Percentiles rank a stretch among this genome's conserved stretches.
phyloP scores from a whole-genome alignment of 2,797 vertebrate genomes.

The Sebastes steindachneri region DNA sequence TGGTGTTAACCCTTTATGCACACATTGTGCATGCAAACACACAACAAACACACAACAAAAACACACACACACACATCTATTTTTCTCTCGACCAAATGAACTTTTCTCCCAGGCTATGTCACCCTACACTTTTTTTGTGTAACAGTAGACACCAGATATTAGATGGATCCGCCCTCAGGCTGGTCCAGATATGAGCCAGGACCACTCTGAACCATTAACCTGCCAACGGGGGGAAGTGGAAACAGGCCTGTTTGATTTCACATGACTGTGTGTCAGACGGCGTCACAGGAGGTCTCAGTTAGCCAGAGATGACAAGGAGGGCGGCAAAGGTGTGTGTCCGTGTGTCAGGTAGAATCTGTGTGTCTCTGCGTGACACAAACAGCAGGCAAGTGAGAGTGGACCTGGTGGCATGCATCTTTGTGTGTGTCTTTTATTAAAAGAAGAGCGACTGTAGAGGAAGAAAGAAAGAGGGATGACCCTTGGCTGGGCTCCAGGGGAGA shows the following conservation, averaged over 20 bases:
- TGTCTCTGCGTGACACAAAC: constrained; percentile 46
- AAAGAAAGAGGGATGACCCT: constrained; percentile 52
- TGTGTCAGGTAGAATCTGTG: constrained; percentile 41
- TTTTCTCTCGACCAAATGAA: not conserved
- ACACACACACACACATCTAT: not conserved
- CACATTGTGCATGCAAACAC: not conserved
- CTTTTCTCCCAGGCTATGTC: not conserved
- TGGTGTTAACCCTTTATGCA: constrained; percentile 12
- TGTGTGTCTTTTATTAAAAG: constrained; percentile 67
- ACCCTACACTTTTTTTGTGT: constrained; percentile 6
- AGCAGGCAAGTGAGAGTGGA: constrained; percentile 30
- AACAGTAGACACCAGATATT: constrained; percentile 55
- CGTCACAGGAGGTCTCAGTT: constrained; percentile 60
- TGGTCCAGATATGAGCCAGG: constrained; percentile 49
- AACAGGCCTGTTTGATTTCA: constrained; percentile 53
- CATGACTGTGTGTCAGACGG: constrained; percentile 43
- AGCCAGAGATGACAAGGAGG: constrained; percentile 63
- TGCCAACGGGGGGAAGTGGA: constrained; percentile 15
- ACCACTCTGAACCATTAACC: constrained; percentile 51
- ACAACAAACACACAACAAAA: not conserved
- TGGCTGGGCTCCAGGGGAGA: constrained; percentile 52
- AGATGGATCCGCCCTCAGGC: constrained; percentile 44
- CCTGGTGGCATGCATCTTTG: not conserved
- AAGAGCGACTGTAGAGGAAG: constrained; percentile 9
- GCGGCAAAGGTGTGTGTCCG: constrained; percentile 35